Percentiles rank a stretch among this genome's conserved stretches.
Evolutionary conservation across 2,113 vertebrate genomes (phyloP).

Genomic region (Gorsachius goisagi): DNA sequence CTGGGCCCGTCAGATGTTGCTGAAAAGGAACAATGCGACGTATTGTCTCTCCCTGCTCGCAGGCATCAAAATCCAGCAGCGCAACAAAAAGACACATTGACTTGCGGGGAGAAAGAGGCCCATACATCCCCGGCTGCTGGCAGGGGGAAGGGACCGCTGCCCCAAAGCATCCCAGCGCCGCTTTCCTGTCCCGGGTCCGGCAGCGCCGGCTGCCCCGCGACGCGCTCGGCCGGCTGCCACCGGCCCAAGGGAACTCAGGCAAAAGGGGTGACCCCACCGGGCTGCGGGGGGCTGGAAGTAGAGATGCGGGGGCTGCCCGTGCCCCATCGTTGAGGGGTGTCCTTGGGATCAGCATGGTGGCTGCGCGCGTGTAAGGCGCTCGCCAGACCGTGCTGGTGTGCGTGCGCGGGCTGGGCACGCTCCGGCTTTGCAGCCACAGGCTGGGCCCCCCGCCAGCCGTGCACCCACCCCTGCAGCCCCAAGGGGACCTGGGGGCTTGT

Average conservation of each 20-base stretch:
- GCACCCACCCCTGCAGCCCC: background rate
- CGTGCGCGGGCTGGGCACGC: accelerated
- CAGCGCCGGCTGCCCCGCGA: background rate
- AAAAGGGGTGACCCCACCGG: accelerated
- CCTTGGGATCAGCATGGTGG: accelerated
- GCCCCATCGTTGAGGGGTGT: accelerated
- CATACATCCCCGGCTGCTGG: conserved; percentile 16
- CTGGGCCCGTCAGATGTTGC: conserved; percentile 75
- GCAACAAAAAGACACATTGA: conserved; percentile 84
- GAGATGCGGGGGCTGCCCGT: accelerated
- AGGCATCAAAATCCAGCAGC: conserved; percentile 71
- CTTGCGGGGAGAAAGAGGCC: conserved; percentile 62
- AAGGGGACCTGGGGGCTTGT: background rate
- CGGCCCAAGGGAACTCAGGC: accelerated
- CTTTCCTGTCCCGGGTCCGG: background rate
- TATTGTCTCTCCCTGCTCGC: conserved; percentile 74
- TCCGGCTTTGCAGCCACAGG: too few relatives aligned
- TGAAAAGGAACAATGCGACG: conserved; percentile 77
- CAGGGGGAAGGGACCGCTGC: background rate
- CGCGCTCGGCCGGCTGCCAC: background rate
- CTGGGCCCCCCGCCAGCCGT: accelerated
- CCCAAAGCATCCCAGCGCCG: background rate
- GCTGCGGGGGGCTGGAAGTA: background rate
- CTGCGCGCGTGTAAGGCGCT: accelerated
- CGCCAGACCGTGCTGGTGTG: background rate